Evolutionary conservation across 53 echinoderm and acorn worm species (phyloP), one percentile per base, ranked within the genome.

Genomic region (Hippasteria phrygiana): DNA sequence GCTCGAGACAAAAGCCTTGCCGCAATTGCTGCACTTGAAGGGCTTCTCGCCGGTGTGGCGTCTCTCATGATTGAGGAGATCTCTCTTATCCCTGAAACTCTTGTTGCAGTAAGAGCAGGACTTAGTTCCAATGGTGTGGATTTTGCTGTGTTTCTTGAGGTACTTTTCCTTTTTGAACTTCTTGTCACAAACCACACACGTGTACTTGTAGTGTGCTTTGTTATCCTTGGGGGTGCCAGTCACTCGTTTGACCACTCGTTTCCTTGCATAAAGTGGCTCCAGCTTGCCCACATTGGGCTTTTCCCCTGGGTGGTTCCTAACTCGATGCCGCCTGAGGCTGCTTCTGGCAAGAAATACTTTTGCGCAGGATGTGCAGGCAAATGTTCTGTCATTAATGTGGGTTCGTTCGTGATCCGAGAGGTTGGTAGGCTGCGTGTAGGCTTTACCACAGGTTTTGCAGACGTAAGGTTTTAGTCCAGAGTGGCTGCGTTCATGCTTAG

Each of bases 371-470:
- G 26, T 87, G 53, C 73, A 56, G 38, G 72, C 87, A 73, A 56
- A 56, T 8, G 56, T 73, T n/a, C 41, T 72, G 7, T 73, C 41
- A 18, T 73, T 73, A n/a, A 72, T 72, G 56, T 87, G 87, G 18
- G 72, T 55, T 38, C 87, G 51, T 55, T 56, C 51, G 11, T 56
- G 56, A 56, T 73, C 56, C 1, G 73, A 39, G 42, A 87, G 56
- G 27, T 72, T 72, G 1, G 73, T 73, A 26, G 73, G 71, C 22
- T 72, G 56, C 2, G 73, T 73, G 56, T 72, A 87, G 7, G 56
- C 73, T 40, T 87, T 87, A 35, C 74, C 38, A 39, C 87, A 87
- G 73, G 73, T 72, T 41, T 87, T 72, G 39, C 87, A 87, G 40
- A 74, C 73, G 39, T 70, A 67, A 17, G 85, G 69, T 71, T 71